Evolutionary conservation across 2,113 vertebrate species (phyloP).

Genomic region (Natator depressus): DNA sequence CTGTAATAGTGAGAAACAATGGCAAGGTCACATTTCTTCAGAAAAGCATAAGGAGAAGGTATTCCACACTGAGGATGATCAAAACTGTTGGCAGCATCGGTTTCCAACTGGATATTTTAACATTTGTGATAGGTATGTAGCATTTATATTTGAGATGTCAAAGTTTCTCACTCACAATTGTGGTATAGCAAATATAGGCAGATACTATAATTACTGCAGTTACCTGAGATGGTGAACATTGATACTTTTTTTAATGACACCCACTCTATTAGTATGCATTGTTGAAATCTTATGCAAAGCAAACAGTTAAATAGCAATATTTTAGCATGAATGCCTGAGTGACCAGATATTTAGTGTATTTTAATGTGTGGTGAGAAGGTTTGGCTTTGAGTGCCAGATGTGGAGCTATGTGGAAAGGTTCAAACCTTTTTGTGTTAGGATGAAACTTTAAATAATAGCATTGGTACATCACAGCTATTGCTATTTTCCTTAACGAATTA

Average conservation of each 20-base stretch:
- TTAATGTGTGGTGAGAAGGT: background rate
- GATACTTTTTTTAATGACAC: background rate
- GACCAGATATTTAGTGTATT: background rate
- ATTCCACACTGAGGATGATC: slow-evolving; percentile 96
- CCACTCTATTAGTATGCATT: background rate
- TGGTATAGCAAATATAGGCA: background rate
- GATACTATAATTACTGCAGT: background rate
- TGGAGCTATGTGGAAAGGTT: background rate
- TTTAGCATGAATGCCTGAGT: background rate
- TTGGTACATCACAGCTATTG: background rate
- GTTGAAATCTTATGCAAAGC: background rate
- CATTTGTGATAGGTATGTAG: slow-evolving; percentile 91
- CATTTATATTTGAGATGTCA: background rate
- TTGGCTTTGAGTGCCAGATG: background rate
- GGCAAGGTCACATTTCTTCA: slow-evolving; percentile 98
- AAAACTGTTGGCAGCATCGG: slow-evolving; percentile 98
- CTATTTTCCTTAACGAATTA: background rate
- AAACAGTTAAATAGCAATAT: background rate
- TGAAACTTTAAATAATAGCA: background rate
- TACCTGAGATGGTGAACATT: background rate
- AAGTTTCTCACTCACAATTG: background rate
- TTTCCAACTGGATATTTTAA: slow-evolving; percentile 95
- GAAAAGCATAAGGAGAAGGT: slow-evolving; percentile 98
- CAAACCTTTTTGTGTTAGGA: background rate
- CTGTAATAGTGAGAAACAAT: slow-evolving; percentile 98